Evolutionary conservation across 2,797 vertebrate genomes (phyloP), one percentile per base, ranked within the genome.

Genomic region (Syncerus caffer): DNA sequence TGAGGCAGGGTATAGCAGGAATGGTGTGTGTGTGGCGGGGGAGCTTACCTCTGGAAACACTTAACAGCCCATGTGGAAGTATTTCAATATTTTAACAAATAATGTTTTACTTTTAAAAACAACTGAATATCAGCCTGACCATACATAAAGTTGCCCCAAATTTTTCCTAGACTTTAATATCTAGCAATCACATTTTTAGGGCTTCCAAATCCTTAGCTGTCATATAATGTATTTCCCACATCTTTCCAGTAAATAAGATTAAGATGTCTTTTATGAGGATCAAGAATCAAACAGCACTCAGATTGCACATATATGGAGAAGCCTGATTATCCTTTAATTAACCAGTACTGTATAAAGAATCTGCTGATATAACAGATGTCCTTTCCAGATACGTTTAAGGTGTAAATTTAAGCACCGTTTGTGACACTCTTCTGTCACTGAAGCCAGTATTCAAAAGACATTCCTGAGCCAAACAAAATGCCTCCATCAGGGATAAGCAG

Each of bases 381-480:
- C 76, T n/a, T 6, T 71, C 25, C 47, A 64, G 7, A 84, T 14
- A 53, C 8, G 12, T 96, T 95, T 89, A 21, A 78, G 71, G 50
- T 67, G 90, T 45, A 87, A 96, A 85, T 82, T n/a, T 93, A 90
- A 86, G 57, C 29, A 10, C 21, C 6, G 3, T 27, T 38, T 47
- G 34, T 67, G 80, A 85, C 80, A 76, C 23, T 76, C n/a, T 83
- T 34, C 47, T 90, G 89, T 97, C 79, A 79, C 97, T 98, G 62
- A 95, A 84, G 87, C 47, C 96, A 87, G 92, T 84, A 83, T 94
- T 95, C 93, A 87, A 90, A 97, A 98, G 86, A 55, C 91, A 96
- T 97, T 98, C 17, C 76, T 88, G 74, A 98, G 85, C 80, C 93
- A 98, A 98, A 98, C 90, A 97, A 89, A 96, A 96, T 31, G 79